Conservation (phyloP, 2,888 invertebrate species). For the Polietes domitor region DNA sequence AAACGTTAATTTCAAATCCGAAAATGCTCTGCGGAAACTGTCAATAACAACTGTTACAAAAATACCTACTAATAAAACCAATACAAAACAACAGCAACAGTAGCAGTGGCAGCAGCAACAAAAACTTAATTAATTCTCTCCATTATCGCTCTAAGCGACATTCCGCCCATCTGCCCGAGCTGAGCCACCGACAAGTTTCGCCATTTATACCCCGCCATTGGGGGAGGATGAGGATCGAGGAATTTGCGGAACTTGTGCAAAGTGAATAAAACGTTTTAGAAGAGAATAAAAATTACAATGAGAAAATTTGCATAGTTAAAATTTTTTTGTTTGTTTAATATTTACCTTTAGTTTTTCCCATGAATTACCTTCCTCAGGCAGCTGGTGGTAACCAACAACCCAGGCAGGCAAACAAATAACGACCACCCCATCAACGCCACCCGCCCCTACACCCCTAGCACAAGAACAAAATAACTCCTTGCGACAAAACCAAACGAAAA, state of each 20-base stretch:
- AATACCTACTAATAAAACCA: neutral
- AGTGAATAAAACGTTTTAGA: neutral
- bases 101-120: neutral
- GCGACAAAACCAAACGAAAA: neutral
- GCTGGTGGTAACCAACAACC: too few species aligned
- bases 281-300: slow-evolving; percentile 27
- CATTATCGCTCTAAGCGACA: neutral
- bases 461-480: neutral
- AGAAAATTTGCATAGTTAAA: slow-evolving; percentile 55
- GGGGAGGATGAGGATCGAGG: neutral
- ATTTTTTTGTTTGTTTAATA: slow-evolving; percentile 1
- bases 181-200: neutral
- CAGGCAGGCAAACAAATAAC: too few species aligned
- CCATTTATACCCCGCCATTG: too few species aligned
- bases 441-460: neutral
- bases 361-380: slow-evolving; percentile 10
- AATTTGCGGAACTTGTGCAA: neutral
- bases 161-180: neutral
- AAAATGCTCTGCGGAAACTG: neutral
- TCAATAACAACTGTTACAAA: slow-evolving; percentile 17
- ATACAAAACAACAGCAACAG: neutral
- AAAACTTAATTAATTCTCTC: slow-evolving; percentile 4
- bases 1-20: slow-evolving; percentile 1
- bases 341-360: slow-evolving; percentile 16
- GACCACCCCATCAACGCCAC: neutral